Percentiles rank a stretch among this genome's conserved stretches.
Evolutionary conservation across 2,797 vertebrate species (phyloP).

Genomic region (Esox lucius): DNA sequence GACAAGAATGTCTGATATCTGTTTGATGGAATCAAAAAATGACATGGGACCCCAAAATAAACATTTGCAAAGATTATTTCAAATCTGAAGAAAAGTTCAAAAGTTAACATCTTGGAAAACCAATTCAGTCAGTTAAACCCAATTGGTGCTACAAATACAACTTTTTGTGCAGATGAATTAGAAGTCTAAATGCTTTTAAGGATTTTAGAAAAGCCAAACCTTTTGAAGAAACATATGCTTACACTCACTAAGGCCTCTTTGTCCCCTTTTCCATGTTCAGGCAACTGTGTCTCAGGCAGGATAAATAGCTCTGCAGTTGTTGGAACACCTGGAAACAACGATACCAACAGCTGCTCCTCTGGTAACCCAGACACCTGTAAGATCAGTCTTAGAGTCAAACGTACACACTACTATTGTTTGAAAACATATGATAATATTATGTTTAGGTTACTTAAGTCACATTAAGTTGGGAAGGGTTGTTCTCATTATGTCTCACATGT

Average conservation of each 20-base stretch:
- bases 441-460: not conserved
- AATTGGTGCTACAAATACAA: not conserved
- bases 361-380: conserved; percentile 84
- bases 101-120: not conserved
- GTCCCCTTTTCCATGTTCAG: conserved; percentile 80
- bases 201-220: not conserved
- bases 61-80: not conserved
- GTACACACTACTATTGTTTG: not conserved
- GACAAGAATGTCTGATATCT: conserved; percentile 87
- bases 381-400: conserved; percentile 5
- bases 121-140: not conserved
- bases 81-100: not conserved
- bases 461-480: not conserved
- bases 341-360: conserved; percentile 88
- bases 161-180: not conserved
- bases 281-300: conserved; percentile 81
- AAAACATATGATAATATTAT: not conserved
- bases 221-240: conserved; percentile 40
- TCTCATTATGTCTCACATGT: not conserved
- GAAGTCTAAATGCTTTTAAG: not conserved
- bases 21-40: conserved; percentile 29
- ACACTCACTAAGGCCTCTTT: conserved; percentile 85
- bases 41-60: not conserved
- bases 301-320: conserved; percentile 94
- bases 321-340: conserved; percentile 89